Conservation (phyloP, 2,888 invertebrate species). For the Orthosia incerta region DNA sequence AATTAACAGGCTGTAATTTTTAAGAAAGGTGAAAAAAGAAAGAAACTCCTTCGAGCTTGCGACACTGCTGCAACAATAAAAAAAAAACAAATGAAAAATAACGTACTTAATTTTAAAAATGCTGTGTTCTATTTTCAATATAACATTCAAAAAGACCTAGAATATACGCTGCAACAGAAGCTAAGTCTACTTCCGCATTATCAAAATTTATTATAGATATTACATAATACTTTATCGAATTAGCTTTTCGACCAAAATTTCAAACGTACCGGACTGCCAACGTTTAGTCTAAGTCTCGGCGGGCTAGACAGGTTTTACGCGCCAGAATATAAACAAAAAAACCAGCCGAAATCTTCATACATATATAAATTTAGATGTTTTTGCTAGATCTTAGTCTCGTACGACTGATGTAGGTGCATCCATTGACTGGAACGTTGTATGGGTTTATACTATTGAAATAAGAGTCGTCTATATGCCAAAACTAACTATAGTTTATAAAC, state of each 20-base stretch:
- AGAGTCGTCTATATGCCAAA: not conserved
- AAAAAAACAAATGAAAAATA: not conserved
- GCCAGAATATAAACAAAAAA: constrained; percentile 78
- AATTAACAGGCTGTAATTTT: not conserved
- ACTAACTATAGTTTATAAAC: constrained; percentile 5
- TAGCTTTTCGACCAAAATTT: constrained; percentile 56
- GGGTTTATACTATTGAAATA: not conserved
- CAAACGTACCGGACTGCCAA: constrained; percentile 67
- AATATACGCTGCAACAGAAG: constrained; percentile 7
- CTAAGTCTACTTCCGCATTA: constrained; percentile 6
- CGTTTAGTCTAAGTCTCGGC: constrained; percentile 67
- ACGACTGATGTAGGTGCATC: constrained; percentile 53
- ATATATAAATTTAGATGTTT: constrained; percentile 68
- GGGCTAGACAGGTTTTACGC: constrained; percentile 80
- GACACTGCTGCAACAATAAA: not conserved
- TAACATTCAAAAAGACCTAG: not conserved
- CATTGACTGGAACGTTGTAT: constrained; percentile 33
- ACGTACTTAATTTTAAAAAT: not conserved
- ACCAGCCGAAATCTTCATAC: constrained; percentile 72
- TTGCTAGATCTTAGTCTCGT: constrained; percentile 70
- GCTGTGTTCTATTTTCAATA: not conserved
- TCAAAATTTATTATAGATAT: not conserved
- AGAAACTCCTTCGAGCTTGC: not conserved
- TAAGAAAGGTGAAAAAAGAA: not conserved
- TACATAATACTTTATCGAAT: constrained; percentile 20